Conservation (phyloP, 2,888 invertebrate species). For the Cosmia pyralina region DNA sequence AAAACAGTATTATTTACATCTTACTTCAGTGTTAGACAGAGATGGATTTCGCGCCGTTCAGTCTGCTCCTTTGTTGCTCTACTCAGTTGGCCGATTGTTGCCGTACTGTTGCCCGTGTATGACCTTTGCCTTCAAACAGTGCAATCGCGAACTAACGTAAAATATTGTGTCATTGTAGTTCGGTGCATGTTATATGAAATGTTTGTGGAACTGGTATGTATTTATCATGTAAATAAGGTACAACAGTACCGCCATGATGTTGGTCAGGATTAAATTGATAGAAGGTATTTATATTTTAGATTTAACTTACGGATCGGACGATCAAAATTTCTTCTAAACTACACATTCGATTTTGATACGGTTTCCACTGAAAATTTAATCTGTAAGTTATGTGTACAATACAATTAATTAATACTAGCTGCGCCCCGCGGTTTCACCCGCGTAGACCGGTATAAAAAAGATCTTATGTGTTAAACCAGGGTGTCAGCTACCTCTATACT, state of each 20-base stretch:
- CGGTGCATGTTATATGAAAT: conserved; percentile 13
- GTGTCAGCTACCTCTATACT: no score
- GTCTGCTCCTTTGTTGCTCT: no score
- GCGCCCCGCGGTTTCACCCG: no score
- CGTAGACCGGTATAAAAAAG: no score
- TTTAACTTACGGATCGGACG: not conserved
- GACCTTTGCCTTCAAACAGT: conserved; percentile 22
- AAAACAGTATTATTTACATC: not conserved
- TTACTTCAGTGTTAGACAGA: not conserved
- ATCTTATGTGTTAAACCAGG: no score
- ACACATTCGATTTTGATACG: not conserved
- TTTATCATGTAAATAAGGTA: not conserved
- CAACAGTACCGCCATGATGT: no score
- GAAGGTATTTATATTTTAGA: not conserved
- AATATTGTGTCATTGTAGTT: conserved; percentile 31
- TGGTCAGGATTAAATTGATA: not conserved
- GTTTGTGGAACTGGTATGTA: conserved; percentile 5
- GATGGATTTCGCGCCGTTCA: no score
- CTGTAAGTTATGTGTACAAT: not conserved
- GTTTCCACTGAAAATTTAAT: not conserved
- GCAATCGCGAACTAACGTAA: conserved; percentile 32
- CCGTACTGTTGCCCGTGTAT: conserved; percentile 12
- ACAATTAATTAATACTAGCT: not conserved
- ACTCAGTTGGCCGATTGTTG: conserved; percentile 7
- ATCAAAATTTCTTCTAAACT: not conserved